phyloP scores from a whole-genome alignment of 2,113 vertebrate species.

The Menura novaehollandiae region DNA sequence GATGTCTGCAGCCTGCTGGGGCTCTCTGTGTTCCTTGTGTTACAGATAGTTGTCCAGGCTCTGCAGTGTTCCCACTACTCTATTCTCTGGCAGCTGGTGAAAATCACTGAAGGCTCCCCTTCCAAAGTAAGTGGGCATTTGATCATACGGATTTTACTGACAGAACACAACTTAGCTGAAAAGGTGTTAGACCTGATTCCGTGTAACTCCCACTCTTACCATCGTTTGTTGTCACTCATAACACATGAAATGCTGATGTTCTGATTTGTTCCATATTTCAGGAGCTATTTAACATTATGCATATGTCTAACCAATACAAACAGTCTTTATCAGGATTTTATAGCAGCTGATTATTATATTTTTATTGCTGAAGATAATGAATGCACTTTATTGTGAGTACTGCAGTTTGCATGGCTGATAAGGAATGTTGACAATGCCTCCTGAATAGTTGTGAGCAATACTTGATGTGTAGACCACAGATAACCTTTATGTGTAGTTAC shows the following conservation, averaged over 20 bases:
- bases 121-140: constrained; percentile 85
- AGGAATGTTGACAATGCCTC: background rate
- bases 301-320: background rate
- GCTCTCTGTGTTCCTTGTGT: constrained; percentile 46
- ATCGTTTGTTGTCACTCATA: background rate
- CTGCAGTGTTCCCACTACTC: constrained; percentile 99
- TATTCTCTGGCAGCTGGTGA: constrained; percentile 98
- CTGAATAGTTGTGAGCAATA: background rate
- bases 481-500: background rate
- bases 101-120: constrained; percentile 94
- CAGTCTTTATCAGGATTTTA: background rate
- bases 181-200: background rate
- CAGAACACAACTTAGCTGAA: background rate
- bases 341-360: background rate
- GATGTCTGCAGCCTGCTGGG: background rate
- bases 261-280: background rate
- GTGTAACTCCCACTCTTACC: background rate
- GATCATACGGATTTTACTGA: background rate
- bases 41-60: constrained; percentile 95
- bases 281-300: background rate
- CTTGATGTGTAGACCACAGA: background rate
- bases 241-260: background rate
- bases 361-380: background rate
- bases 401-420: background rate
- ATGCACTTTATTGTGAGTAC: background rate